These are phyloP conservation scores for Xyliphius kryptos DNA, from an alignment of 2,113 vertebrate species.

Conservation along the genomic window DNA sequence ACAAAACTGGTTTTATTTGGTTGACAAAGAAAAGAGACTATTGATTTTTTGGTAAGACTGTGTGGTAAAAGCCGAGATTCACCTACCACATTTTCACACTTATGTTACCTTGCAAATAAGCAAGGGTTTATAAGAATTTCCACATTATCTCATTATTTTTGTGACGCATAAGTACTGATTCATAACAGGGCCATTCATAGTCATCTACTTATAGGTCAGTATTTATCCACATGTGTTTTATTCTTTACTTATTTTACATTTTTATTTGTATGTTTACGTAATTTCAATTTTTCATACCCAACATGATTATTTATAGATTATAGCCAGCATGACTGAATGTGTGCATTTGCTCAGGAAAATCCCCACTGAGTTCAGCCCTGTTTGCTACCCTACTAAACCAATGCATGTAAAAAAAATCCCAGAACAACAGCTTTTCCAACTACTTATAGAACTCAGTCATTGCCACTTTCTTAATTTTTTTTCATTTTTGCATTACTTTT, in stretches of 20 bases:
- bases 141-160: conserved; percentile 3
- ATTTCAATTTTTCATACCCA: conserved; percentile 12
- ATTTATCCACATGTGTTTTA: too few relatives aligned
- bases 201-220: too few relatives aligned
- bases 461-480: too few relatives aligned
- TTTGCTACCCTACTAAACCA: neutral
- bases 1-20: conserved; percentile 28
- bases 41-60: conserved; percentile 22
- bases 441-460: too few relatives aligned
- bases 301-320: conserved; percentile 11
- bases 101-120: neutral
- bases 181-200: too few relatives aligned
- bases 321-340: conserved; percentile 2
- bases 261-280: neutral
- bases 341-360: conserved; percentile 13
- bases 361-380: conserved; percentile 21
- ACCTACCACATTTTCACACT: conserved; percentile 5
- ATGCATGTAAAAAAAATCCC: too few relatives aligned
- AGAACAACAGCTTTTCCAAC: too few relatives aligned
- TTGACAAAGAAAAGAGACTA: conserved; percentile 29
- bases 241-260: conserved; percentile 5
- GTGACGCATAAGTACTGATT: too few relatives aligned
- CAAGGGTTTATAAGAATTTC: neutral
- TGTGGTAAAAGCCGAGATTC: conserved; percentile 35
- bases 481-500: too few relatives aligned